Conservation (phyloP, 1,140 invertebrate genomes). For the Sipha flava region DNA sequence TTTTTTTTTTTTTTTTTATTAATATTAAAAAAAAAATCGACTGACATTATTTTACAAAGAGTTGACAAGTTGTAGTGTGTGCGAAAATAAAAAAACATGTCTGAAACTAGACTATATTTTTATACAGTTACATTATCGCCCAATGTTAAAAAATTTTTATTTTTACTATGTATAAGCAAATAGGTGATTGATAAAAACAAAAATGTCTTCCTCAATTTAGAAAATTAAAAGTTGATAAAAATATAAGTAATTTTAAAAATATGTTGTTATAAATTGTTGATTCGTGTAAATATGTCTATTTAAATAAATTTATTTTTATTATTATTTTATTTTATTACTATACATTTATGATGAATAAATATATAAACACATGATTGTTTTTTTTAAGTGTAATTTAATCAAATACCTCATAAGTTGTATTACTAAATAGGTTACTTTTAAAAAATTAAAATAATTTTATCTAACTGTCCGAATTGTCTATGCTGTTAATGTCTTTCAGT, state of each 20-base stretch:
- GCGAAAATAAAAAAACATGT: neutral
- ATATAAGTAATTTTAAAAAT: neutral
- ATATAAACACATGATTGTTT: neutral
- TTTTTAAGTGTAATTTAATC: conserved; percentile 9
- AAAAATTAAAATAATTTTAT: neutral
- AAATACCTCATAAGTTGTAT: conserved; percentile 26
- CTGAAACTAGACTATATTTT: conserved; percentile 24
- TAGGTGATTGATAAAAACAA: conserved; percentile 27
- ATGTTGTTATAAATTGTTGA: conserved; percentile 29
- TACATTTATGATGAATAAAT: neutral
- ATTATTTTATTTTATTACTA: neutral
- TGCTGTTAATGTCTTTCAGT: conserved; percentile 14
- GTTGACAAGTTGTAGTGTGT: neutral
- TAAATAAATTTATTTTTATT: conserved; percentile 29
- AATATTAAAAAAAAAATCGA: conserved; percentile 9
- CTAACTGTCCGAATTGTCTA: neutral
- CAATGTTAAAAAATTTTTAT: neutral
- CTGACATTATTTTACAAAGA: conserved; percentile 20
- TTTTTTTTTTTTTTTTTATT: neutral
- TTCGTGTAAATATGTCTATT: conserved; percentile 16
- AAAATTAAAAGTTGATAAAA: conserved; percentile 1
- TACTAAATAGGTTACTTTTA: neutral
- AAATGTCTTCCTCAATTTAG: conserved; percentile 21
- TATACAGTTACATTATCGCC: conserved; percentile 13
- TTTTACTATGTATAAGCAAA: conserved; percentile 22